These are phyloP conservation scores for Rousettus madagascariensis DNA, from an alignment of 2,797 vertebrate species.

Conservation along the genomic window DNA sequence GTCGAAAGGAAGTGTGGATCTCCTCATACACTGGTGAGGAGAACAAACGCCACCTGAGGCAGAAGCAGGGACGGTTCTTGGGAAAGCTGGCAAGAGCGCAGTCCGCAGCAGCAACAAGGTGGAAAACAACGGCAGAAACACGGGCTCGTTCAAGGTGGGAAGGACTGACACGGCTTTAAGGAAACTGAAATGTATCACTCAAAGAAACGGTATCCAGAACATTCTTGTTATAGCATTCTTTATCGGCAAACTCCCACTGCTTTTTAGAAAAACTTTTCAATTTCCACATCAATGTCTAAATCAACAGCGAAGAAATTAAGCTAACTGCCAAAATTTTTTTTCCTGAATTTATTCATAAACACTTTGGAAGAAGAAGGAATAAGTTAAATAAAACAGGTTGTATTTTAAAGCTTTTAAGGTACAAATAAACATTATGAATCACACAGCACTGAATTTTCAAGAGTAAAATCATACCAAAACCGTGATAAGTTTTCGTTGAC, in stretches of 20 bases:
- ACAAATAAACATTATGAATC: slow-evolving; percentile 80
- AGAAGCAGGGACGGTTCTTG: neutral
- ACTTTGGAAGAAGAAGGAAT: neutral
- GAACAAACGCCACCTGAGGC: neutral
- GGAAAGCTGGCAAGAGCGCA: neutral
- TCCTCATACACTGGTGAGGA: slow-evolving; percentile 69
- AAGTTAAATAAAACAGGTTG: slow-evolving; percentile 27
- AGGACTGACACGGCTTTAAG: neutral
- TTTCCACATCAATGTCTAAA: neutral
- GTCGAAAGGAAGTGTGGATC: slow-evolving; percentile 76
- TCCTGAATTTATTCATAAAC: slow-evolving; percentile 13
- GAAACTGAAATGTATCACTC: neutral
- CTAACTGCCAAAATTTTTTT: neutral
- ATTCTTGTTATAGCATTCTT: neutral
- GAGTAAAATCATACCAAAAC: slow-evolving; percentile 96
- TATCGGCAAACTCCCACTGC: neutral
- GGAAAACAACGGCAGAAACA: neutral
- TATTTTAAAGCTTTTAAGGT: slow-evolving; percentile 57
- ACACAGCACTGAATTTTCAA: slow-evolving; percentile 97
- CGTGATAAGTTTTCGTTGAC: slow-evolving; percentile 89
- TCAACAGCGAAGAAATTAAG: neutral
- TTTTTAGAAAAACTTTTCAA: neutral
- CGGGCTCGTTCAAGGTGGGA: no score
- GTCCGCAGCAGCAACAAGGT: neutral
- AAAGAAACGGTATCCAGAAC: neutral